These are phyloP conservation scores for Oreochromis aureus DNA, from an alignment of 2,113 vertebrate species.

Conservation along the genomic window DNA sequence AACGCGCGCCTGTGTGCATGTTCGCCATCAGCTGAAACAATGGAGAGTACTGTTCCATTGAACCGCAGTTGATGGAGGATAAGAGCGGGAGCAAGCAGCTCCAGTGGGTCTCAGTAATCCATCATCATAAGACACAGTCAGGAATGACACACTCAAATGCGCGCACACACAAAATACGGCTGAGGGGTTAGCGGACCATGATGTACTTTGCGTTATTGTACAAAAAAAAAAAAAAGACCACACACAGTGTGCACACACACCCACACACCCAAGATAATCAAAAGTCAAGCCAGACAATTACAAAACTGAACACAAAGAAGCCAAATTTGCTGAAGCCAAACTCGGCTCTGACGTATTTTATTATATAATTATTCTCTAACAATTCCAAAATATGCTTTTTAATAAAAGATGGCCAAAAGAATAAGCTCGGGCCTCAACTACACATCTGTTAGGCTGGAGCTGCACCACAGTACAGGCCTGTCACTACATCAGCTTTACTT, in stretches of 20 bases:
- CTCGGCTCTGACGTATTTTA: background rate
- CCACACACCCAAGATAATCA: background rate
- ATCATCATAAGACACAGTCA: constrained; percentile 48
- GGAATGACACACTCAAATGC: constrained; percentile 14
- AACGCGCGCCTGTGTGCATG: background rate
- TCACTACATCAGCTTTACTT: background rate
- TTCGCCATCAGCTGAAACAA: constrained; percentile 37
- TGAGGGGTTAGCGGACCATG: constrained; percentile 10
- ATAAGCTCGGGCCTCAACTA: background rate
- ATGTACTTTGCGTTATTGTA: background rate
- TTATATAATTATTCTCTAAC: background rate
- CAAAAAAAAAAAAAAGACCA: background rate
- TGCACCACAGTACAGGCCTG: background rate
- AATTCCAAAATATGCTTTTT: background rate
- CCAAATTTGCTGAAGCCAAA: background rate
- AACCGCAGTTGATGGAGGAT: constrained; percentile 57
- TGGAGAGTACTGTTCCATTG: constrained; percentile 49
- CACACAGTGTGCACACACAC: background rate
- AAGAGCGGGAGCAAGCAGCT: constrained; percentile 46
- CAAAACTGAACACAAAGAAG: background rate
- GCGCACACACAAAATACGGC: background rate
- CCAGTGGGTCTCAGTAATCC: constrained; percentile 53
- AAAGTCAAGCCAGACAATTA: background rate
- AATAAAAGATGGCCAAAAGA: background rate
- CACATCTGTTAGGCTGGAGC: background rate